Evolutionary conservation across 1,140 invertebrate genomes (phyloP).

Genomic region (Pogonomyrmex barbatus): DNA sequence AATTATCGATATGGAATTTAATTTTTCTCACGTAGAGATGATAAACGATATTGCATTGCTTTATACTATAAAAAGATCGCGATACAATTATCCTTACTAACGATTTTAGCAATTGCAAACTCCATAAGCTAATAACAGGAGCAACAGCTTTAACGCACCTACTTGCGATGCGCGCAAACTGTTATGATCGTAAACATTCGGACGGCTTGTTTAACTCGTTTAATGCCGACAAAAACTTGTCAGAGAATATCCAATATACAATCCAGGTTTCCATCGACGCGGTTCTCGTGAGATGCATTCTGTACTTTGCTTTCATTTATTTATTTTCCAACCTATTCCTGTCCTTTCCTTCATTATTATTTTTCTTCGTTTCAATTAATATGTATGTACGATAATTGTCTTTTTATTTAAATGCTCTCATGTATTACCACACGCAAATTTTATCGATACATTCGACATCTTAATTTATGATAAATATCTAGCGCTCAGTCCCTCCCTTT

Average conservation of each 20-base stretch:
- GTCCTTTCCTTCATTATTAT: neutral
- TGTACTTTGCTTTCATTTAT: neutral
- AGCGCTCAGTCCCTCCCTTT: neutral
- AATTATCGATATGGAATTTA: constrained; percentile 15
- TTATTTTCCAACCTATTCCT: neutral
- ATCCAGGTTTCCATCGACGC: neutral
- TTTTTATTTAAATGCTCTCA: neutral
- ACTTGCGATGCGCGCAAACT: neutral
- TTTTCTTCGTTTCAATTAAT: neutral
- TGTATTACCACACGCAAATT: neutral
- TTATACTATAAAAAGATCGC: constrained; percentile 13
- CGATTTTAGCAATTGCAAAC: constrained; percentile 11
- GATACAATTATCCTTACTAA: constrained; percentile 20
- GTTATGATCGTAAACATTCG: constrained; percentile 17
- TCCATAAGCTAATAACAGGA: constrained; percentile 22
- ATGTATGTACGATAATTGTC: neutral
- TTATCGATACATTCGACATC: neutral
- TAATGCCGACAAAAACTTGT: constrained; percentile 21
- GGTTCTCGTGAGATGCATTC: neutral
- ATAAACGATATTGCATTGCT: constrained; percentile 8
- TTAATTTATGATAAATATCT: neutral
- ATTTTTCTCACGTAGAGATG: neutral
- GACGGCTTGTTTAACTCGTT: neutral
- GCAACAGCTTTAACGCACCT: constrained; percentile 7
- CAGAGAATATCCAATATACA: constrained; percentile 28